Conservation (phyloP, 2,797 vertebrate genomes). For the Manis javanica region DNA sequence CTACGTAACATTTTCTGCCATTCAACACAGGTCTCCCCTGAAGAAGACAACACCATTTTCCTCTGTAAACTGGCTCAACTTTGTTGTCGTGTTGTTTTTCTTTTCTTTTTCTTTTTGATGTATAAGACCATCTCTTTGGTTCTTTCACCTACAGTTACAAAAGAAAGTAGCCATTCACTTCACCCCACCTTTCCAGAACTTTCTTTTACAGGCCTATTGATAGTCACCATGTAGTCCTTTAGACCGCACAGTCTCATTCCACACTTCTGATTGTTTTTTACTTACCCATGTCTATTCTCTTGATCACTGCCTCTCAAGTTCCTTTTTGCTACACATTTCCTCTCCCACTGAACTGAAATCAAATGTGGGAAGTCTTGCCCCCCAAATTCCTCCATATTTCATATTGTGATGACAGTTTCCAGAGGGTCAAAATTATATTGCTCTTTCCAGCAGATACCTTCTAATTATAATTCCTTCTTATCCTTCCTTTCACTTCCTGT, state of each 20-base stretch:
- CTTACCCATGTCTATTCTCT: background rate
- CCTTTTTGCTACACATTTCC: slow-evolving; percentile 45
- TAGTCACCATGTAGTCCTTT: background rate
- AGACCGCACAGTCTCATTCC: background rate
- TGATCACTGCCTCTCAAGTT: background rate
- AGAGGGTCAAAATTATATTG: slow-evolving; percentile 51
- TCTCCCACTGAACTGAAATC: slow-evolving; percentile 20
- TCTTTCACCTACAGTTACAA: background rate
- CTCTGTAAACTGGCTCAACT: background rate
- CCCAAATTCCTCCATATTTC: background rate
- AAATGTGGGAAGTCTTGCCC: background rate
- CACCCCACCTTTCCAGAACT: background rate
- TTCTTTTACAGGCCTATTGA: background rate
- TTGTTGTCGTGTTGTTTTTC: background rate
- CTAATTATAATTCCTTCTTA: slow-evolving; percentile 58
- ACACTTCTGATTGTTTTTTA: background rate
- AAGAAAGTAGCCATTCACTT: background rate
- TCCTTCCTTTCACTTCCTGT: slow-evolving; percentile 5
- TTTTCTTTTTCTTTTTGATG: background rate
- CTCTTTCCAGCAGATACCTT: slow-evolving; percentile 49
- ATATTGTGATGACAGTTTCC: slow-evolving; percentile 47
- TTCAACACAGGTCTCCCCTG: background rate
- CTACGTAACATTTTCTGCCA: background rate
- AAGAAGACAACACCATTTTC: background rate
- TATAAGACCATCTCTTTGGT: slow-evolving; percentile 8